A percentile compares a stretch with the other conserved stretches of the same genome.
These are phyloP conservation scores for Reticulitermes lucifugus DNA, from an alignment of 2,888 invertebrate genomes.

Conservation along the genomic window DNA sequence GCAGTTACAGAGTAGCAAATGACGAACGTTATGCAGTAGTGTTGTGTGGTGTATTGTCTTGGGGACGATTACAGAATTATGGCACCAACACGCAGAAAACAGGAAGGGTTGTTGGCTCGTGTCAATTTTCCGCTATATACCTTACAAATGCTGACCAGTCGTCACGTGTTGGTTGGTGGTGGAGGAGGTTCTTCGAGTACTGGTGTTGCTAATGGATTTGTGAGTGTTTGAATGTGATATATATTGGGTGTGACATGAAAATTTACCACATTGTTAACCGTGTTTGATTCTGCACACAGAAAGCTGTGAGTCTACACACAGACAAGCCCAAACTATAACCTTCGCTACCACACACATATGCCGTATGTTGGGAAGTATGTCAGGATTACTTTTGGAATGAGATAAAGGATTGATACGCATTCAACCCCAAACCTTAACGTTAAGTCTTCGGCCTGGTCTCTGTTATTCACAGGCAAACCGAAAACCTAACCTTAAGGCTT, in stretches of 20 bases:
- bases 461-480: no score
- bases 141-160: slow-evolving; percentile 88
- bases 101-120: slow-evolving; percentile 82
- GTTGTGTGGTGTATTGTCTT: background rate
- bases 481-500: no score
- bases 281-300: background rate
- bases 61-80: slow-evolving; percentile 62
- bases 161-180: slow-evolving; percentile 95
- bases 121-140: slow-evolving; percentile 95
- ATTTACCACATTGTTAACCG: background rate
- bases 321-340: no score
- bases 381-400: no score
- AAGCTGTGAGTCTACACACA: background rate
- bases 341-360: no score
- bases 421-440: no score
- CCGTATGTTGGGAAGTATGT: no score
- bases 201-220: slow-evolving; percentile 97
- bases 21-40: background rate
- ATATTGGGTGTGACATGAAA: background rate
- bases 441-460: no score
- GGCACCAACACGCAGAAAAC: slow-evolving; percentile 70
- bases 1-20: background rate
- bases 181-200: slow-evolving; percentile 98
- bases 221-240: slow-evolving; percentile 67
- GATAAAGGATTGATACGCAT: no score